Conservation (phyloP, 2,888 invertebrate species). For the Machimus atricapillus region DNA sequence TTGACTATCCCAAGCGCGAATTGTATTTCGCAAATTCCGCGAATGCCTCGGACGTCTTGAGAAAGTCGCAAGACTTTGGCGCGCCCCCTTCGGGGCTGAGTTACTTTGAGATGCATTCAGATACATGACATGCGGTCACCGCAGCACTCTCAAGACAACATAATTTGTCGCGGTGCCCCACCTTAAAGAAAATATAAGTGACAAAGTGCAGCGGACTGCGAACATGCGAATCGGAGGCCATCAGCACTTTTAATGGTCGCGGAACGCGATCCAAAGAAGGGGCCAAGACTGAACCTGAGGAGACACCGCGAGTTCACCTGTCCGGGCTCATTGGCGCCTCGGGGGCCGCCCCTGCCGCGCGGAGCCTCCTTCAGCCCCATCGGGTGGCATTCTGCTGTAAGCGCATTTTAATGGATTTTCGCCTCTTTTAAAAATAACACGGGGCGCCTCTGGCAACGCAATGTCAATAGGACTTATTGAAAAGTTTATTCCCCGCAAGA, state of each 20-base stretch:
- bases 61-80: not conserved
- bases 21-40: not conserved
- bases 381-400: not conserved
- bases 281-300: not conserved
- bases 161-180: not conserved
- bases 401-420: not conserved
- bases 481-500: not conserved
- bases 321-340: slow-evolving; percentile 19
- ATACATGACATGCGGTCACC: not conserved
- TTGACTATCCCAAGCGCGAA: not conserved
- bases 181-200: not conserved
- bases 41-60: not conserved
- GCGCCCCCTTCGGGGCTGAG: not conserved
- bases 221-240: not conserved
- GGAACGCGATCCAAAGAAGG: slow-evolving; percentile 1
- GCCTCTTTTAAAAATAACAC: slow-evolving; percentile 24
- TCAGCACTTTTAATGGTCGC: not conserved
- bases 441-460: not conserved
- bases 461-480: not conserved
- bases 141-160: not conserved
- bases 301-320: not conserved
- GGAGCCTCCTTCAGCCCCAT: not conserved
- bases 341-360: not conserved
- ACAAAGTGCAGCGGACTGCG: not conserved
- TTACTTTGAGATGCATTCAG: not conserved